phyloP scores from a whole-genome alignment of 2,113 vertebrate species.

The Turnix velox region DNA sequence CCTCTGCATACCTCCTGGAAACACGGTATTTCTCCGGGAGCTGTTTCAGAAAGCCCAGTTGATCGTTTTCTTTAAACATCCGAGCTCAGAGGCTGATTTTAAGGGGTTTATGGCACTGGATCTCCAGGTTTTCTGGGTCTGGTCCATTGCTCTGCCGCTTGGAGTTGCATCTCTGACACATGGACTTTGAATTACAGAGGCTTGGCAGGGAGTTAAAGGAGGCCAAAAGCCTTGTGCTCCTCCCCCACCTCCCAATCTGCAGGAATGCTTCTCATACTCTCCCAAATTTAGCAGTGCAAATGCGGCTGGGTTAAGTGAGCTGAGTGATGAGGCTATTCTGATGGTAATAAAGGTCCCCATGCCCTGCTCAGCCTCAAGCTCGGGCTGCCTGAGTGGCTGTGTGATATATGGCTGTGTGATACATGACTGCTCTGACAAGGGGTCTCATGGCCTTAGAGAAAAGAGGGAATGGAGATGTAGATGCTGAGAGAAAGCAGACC shows the following conservation, averaged over 20 bases:
- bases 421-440: too few species aligned
- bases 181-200: not conserved
- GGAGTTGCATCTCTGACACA: not conserved
- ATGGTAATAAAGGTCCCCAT: not conserved
- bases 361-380: not conserved
- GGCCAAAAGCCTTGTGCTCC: not conserved
- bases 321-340: not conserved
- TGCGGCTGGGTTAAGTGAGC: not conserved
- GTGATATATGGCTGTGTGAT: not conserved
- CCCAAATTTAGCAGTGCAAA: constrained; percentile 37
- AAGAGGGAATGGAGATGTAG: not conserved
- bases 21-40: not conserved
- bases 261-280: constrained; percentile 39
- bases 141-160: not conserved
- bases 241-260: not conserved
- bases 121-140: not conserved
- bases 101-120: not conserved
- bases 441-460: not conserved
- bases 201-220: constrained; percentile 23
- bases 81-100: not conserved
- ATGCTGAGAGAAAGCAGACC: not conserved
- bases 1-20: not conserved
- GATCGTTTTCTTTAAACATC: not conserved
- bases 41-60: not conserved
- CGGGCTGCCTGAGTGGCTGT: not conserved